Base-by-base conservation (phyloP, 2,888 invertebrate genomes). In the Pseudolycoriella hygida region DNA sequence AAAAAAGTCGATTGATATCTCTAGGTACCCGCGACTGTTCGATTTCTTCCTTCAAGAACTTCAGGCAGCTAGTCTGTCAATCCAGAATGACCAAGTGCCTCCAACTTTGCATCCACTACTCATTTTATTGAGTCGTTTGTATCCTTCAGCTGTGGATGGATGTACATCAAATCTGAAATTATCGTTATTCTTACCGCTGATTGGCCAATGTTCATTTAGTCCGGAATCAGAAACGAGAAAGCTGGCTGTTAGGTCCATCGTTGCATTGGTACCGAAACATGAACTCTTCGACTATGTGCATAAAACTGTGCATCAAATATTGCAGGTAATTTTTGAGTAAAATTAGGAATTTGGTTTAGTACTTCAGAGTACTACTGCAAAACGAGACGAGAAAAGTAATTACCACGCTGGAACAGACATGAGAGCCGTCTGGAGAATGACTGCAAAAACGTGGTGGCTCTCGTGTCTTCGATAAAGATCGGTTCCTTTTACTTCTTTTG, bases 91-190 rank as follows among this genome's bases (percentile, higher is more conserved):
- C 55, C 59, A 62, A 50, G 62, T 60, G 51, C 60, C 61, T 8
- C 63, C 67, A 45, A 74, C 79, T 4, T 62, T 89, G 49, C 85
- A 82, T 64, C 85, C 88, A 0, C 69, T 84, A 40, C 66, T 93
- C 50, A 62, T 89, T 55, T 67, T 93, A 47, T 67, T 93, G 43
- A 77, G 80, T 2, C 68, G 88, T 30, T 68, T 93, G 3, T 83
- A 83, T 61, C 82, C 86, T 0, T 80, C 81, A 0, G 69, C 77
- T 1, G 64, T 77, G 42, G 85, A 87, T 55, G 79, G 77, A 34
- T 71, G 74, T 10, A 77, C 78, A 53, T 72, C 76, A 17, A 74
- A 72, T 53, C 65, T 80, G 47, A 59, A 81, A 75, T 63, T 84
- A 48, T 66, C 71, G 18, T 69, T 73, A 48, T 81, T 80, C 60